Evolutionary conservation across 2,113 vertebrate species (phyloP).

Genomic region (Ictidomys tridecemlineatus): DNA sequence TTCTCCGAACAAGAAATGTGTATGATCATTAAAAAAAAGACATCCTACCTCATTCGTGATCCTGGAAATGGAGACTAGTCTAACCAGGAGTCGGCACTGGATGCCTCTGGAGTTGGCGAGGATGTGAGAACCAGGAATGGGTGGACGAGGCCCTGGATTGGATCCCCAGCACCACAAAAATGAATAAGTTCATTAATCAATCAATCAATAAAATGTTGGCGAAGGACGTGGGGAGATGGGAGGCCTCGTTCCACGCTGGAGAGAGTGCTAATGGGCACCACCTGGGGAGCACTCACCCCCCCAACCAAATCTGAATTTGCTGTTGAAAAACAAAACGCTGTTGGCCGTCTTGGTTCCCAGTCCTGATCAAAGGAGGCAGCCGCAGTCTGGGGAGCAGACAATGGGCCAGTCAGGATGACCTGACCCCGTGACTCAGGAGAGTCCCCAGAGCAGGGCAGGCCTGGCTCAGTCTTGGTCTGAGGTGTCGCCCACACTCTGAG

Average conservation of each 20-base stretch:
- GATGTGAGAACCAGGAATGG: too few species aligned
- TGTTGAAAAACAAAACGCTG: not conserved
- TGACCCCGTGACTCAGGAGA: not conserved
- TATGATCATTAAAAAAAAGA: not conserved
- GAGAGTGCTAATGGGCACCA: not conserved
- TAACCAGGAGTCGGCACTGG: too few species aligned
- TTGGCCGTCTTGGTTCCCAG: too few species aligned
- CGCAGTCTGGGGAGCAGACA: not conserved
- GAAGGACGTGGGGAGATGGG: not conserved
- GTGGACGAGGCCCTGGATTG: too few species aligned
- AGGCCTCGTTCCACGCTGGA: not conserved
- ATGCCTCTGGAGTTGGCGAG: too few species aligned
- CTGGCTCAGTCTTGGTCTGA: not conserved
- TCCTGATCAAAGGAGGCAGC: not conserved
- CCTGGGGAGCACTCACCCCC: not conserved
- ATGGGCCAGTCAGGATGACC: not conserved
- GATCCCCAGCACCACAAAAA: not conserved
- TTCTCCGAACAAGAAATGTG: not conserved
- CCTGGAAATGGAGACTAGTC: too few species aligned
- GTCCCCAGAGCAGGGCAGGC: not conserved
- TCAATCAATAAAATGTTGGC: too few species aligned
- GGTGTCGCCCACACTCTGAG: not conserved
- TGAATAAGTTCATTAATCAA: too few species aligned
- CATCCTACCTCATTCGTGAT: too few species aligned
- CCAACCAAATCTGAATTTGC: not conserved